Evolutionary conservation across 2,888 invertebrate genomes (phyloP).

Genomic region (Ramazzottius varieornatus): DNA sequence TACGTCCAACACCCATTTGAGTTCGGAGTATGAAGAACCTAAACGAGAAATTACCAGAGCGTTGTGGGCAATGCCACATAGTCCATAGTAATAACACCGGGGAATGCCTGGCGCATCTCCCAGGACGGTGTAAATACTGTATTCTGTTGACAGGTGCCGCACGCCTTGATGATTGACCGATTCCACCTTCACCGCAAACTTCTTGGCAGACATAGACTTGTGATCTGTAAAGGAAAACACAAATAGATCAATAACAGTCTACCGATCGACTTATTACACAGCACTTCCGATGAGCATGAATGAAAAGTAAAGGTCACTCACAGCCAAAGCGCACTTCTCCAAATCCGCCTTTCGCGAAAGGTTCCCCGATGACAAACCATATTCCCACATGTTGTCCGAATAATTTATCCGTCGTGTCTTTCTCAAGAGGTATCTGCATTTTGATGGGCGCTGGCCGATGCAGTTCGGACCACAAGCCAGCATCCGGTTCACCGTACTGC

Average conservation of each 20-base stretch:
- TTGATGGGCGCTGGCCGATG: not conserved
- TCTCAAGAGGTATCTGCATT: not conserved
- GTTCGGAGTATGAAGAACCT: too few species aligned
- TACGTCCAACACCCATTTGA: too few species aligned
- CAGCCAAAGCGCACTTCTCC: not conserved
- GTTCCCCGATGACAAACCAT: not conserved
- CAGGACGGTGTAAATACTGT: not conserved
- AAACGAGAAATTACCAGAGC: not conserved
- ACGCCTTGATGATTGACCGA: not conserved
- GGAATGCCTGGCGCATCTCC: not conserved
- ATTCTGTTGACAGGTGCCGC: not conserved
- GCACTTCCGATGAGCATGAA: too few species aligned
- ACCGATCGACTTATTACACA: too few species aligned
- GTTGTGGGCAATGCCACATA: not conserved
- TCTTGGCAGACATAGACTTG: not conserved
- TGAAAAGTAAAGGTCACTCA: too few species aligned
- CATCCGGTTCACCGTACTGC: not conserved
- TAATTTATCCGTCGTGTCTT: not conserved
- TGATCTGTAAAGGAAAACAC: not conserved
- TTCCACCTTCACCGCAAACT: not conserved
- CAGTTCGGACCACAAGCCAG: not conserved
- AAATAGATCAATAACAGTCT: too few species aligned
- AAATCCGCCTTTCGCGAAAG: not conserved
- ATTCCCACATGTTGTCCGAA: not conserved
- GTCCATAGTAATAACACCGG: not conserved